phyloP scores from a whole-genome alignment of 2,113 vertebrate species.

The Phyllostomus hastatus region DNA sequence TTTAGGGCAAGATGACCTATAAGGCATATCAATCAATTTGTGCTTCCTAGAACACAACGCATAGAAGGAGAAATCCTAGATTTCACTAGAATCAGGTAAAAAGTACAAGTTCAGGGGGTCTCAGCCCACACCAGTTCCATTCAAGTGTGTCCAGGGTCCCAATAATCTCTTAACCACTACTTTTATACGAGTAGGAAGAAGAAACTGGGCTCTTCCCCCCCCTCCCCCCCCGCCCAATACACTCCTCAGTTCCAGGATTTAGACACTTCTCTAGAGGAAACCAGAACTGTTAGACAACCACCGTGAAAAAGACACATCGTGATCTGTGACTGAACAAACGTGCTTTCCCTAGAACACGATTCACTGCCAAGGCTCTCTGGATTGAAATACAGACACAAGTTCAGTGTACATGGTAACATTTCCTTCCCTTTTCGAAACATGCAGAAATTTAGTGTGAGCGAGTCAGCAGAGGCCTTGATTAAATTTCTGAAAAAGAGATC shows the following conservation, averaged over 20 bases:
- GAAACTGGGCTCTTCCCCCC: not conserved
- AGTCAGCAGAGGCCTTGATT: not conserved
- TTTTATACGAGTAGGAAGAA: not conserved
- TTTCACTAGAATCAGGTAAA: not conserved
- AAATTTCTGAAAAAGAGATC: conserved; percentile 13
- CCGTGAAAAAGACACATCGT: not conserved
- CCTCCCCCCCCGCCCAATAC: too few relatives aligned
- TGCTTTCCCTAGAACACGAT: not conserved
- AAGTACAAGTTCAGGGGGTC: not conserved
- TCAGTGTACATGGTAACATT: not conserved
- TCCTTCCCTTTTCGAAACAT: not conserved
- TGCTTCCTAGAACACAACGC: not conserved
- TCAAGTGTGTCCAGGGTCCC: not conserved
- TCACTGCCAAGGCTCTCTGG: not conserved
- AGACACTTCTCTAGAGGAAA: not conserved
- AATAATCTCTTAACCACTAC: not conserved
- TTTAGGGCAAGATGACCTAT: conserved; percentile 5
- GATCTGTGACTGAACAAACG: not conserved
- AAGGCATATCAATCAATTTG: not conserved
- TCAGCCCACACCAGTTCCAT: not conserved
- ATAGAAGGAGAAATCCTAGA: conserved; percentile 2
- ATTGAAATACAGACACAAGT: not conserved
- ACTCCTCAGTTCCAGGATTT: not conserved
- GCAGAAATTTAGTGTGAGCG: conserved; percentile 15
- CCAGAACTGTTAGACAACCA: not conserved